These are phyloP conservation scores for Lithophane ornitopus DNA, from an alignment of 2,888 invertebrate genomes.

Conservation along the genomic window DNA sequence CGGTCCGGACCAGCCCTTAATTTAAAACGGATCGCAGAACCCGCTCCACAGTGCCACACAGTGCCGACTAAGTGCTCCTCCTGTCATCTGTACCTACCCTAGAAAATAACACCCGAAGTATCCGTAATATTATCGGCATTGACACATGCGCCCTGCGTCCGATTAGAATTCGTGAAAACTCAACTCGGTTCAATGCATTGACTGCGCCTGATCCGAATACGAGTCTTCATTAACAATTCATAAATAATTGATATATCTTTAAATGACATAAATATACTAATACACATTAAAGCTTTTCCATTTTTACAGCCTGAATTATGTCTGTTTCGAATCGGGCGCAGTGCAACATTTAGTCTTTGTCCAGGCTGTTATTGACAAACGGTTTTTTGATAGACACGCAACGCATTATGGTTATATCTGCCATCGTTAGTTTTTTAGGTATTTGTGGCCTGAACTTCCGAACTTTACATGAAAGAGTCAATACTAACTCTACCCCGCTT, in stretches of 20 bases:
- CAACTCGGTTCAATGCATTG: constrained; percentile 2
- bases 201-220: constrained; percentile 15
- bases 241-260: background rate
- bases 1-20: background rate
- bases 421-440: constrained; percentile 7
- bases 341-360: constrained; percentile 13
- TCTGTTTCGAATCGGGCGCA: background rate
- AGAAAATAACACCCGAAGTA: constrained; percentile 21
- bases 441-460: background rate
- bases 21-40: constrained; percentile 3
- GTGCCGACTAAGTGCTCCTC: background rate
- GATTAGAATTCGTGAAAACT: constrained; percentile 5
- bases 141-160: background rate
- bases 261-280: background rate
- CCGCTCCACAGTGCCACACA: background rate
- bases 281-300: background rate
- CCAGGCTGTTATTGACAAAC: background rate
- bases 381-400: constrained; percentile 25
- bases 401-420: background rate
- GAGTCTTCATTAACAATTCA: constrained; percentile 5
- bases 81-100: background rate
- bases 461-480: background rate
- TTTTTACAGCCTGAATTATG: too few species aligned
- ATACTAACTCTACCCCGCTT: background rate
- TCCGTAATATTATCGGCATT: constrained; percentile 2